Evolutionary conservation across 2,888 invertebrate species (phyloP).

Genomic region (Lathronympha strigana): DNA sequence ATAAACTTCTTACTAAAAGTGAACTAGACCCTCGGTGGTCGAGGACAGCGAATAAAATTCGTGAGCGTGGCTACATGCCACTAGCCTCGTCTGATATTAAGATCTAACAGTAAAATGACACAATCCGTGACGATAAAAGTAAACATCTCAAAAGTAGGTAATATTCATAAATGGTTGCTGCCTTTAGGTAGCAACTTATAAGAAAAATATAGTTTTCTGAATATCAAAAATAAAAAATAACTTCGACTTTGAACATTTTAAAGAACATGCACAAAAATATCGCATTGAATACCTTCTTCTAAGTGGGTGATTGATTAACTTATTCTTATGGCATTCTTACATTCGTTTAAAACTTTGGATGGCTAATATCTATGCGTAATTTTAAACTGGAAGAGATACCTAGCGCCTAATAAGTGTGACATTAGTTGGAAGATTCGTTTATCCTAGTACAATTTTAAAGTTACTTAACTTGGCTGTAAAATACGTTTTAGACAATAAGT

Average conservation of each 20-base stretch:
- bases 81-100: slow-evolving; percentile 60
- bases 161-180: slow-evolving; percentile 63
- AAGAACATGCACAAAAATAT: slow-evolving; percentile 69
- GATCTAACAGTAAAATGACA: slow-evolving; percentile 68
- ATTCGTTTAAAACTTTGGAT: slow-evolving; percentile 26
- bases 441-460: slow-evolving; percentile 33
- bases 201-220: slow-evolving; percentile 77
- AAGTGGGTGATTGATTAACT: slow-evolving; percentile 51
- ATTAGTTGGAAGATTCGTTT: slow-evolving; percentile 33
- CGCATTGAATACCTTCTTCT: slow-evolving; percentile 52
- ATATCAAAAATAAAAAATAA: slow-evolving; percentile 81
- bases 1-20: slow-evolving; percentile 42
- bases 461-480: slow-evolving; percentile 26
- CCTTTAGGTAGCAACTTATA: slow-evolving; percentile 74
- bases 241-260: slow-evolving; percentile 63
- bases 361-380: slow-evolving; percentile 20
- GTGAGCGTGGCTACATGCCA: slow-evolving; percentile 55
- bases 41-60: slow-evolving; percentile 45
- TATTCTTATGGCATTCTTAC: slow-evolving; percentile 30
- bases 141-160: slow-evolving; percentile 74
- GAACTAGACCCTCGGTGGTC: slow-evolving; percentile 25
- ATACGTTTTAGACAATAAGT: slow-evolving; percentile 24
- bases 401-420: slow-evolving; percentile 34
- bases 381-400: slow-evolving; percentile 38
- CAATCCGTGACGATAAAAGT: slow-evolving; percentile 65